phyloP scores from a whole-genome alignment of 2,113 vertebrate genomes.

The Balaeniceps rex region DNA sequence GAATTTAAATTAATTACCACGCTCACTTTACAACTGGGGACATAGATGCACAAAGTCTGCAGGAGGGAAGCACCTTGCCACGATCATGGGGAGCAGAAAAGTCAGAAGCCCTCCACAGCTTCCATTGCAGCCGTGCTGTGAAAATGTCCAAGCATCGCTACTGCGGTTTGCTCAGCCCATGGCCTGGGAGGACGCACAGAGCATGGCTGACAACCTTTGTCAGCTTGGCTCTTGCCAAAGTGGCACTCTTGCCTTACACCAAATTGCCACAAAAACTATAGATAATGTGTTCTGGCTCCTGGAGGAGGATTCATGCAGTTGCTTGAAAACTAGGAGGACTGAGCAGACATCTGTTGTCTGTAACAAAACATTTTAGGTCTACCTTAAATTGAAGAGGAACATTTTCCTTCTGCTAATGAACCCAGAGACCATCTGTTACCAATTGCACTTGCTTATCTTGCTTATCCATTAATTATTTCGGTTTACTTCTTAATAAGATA shows the following conservation, averaged over 20 bases:
- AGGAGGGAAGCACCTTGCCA: neutral
- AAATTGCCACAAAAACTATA: neutral
- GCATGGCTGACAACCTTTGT: rapidly evolving
- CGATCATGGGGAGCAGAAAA: rapidly evolving
- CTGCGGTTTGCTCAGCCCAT: neutral
- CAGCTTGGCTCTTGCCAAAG: neutral
- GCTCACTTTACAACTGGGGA: neutral
- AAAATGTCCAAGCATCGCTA: rapidly evolving
- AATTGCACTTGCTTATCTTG: neutral
- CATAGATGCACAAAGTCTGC: neutral
- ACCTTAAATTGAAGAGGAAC: conserved; percentile 44
- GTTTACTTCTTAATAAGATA: neutral
- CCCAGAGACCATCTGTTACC: conserved; percentile 57
- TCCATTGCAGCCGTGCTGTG: neutral
- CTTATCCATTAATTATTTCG: conserved; percentile 47
- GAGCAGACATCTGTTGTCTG: neutral
- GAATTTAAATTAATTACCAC: neutral
- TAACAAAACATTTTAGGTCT: conserved; percentile 5
- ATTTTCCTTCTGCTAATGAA: conserved; percentile 54
- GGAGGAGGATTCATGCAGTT: neutral
- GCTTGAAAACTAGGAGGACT: neutral
- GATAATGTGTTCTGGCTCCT: neutral
- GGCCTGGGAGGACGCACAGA: neutral
- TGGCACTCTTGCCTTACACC: neutral
- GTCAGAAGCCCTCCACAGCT: neutral